phyloP scores from a whole-genome alignment of 2,888 invertebrate genomes.

The Agrilus biguttatus region DNA sequence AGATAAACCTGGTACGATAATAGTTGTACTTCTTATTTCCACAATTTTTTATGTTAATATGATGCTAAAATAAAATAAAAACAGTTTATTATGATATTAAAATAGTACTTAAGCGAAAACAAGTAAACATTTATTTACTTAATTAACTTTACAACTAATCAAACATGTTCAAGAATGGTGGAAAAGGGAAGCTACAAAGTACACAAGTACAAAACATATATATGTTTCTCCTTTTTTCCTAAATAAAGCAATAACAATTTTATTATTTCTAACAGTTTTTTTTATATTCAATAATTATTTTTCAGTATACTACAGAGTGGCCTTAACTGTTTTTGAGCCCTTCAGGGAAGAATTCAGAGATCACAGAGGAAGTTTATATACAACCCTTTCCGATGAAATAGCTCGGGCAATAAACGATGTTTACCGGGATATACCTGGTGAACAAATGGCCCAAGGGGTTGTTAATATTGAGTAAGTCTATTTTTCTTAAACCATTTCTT shows the following conservation, averaged over 20 bases:
- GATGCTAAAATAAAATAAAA: too few relatives aligned
- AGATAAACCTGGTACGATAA: neutral
- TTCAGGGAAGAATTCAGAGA: conserved; percentile 42
- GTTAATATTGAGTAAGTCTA: conserved; percentile 55
- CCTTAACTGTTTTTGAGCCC: conserved; percentile 47
- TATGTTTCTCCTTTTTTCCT: too few relatives aligned
- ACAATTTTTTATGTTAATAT: too few relatives aligned
- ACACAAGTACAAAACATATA: neutral
- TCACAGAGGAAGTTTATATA: conserved; percentile 43
- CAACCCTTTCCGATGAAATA: conserved; percentile 41
- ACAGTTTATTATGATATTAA: too few relatives aligned
- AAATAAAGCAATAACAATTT: too few relatives aligned
- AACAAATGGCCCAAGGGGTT: conserved; percentile 42
- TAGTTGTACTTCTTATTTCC: too few relatives aligned
- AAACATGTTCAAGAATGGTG: neutral
- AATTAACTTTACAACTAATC: too few relatives aligned
- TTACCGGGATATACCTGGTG: conserved; percentile 38
- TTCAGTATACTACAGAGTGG: conserved; percentile 35
- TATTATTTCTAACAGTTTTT: conserved; percentile 1
- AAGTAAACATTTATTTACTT: too few relatives aligned
- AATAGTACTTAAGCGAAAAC: too few relatives aligned
- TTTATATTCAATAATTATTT: conserved; percentile 6
- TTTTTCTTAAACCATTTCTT: neutral
- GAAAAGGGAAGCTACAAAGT: too few relatives aligned
- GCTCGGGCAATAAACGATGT: conserved; percentile 43